These are phyloP conservation scores for Apis mellifera DNA, from an alignment of 1,140 invertebrate genomes.

Conservation along the genomic window DNA sequence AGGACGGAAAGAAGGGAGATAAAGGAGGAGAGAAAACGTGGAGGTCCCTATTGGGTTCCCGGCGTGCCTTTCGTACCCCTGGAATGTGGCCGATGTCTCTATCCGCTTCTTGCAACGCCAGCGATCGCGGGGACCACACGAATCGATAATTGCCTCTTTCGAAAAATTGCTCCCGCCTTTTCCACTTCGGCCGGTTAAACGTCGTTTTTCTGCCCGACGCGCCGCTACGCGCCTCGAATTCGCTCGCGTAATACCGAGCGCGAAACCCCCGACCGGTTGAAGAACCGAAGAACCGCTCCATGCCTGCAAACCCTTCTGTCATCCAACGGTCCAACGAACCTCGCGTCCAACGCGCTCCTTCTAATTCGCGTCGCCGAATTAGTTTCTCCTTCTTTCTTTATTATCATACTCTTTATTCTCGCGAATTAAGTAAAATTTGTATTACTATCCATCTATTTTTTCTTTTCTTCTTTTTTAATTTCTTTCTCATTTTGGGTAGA, in stretches of 20 bases:
- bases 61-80: slow-evolving; percentile 75
- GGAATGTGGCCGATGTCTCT: slow-evolving; percentile 82
- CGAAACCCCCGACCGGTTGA: slow-evolving; percentile 67
- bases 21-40: slow-evolving; percentile 64
- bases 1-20: slow-evolving; percentile 57
- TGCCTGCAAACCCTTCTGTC: background rate
- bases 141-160: slow-evolving; percentile 80
- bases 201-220: slow-evolving; percentile 73
- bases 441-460: too few species aligned
- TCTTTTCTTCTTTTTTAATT: too few species aligned
- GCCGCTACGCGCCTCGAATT: slow-evolving; percentile 70
- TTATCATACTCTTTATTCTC: too few species aligned
- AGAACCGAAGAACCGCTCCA: slow-evolving; percentile 3
- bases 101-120: slow-evolving; percentile 75
- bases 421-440: too few species aligned
- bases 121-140: slow-evolving; percentile 75
- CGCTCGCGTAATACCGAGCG: slow-evolving; percentile 68
- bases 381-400: background rate
- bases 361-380: background rate
- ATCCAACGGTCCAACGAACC: slow-evolving; percentile 31
- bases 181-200: slow-evolving; percentile 73
- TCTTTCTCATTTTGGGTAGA: too few species aligned
- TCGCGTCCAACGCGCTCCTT: background rate
- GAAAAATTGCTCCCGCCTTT: slow-evolving; percentile 78
- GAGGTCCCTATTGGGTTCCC: slow-evolving; percentile 56